Evolutionary conservation across 2,888 invertebrate genomes (phyloP), one percentile per base, ranked within the genome.

Genomic region (Heliconius hortense): DNA sequence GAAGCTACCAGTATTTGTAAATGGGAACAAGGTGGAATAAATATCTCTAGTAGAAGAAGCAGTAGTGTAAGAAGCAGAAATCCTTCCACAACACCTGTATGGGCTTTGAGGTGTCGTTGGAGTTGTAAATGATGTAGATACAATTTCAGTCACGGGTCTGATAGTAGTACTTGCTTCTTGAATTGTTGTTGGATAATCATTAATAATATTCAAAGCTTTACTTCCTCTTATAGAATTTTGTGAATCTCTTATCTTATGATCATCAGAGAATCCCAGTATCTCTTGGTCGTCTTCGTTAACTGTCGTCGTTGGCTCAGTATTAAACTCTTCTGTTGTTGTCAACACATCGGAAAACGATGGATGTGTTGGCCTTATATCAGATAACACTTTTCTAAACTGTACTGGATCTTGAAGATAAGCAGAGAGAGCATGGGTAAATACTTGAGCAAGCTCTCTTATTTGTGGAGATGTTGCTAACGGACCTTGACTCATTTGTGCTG

Each of bases 321-420:
- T 94, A 81, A 89, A 73, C 75, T 91, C 90, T 80, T 92, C 92
- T 31, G 90, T 89, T 35, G 86, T 89, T 15, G 85, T 86, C 4
- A 91, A 84, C 77, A 90, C 86, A 48, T 92, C 92, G n/a, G 90
- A 87, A 67, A 92, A 91, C 2, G 96, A 94, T 0, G 97, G 97
- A 82, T 97, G 97, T 0, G 97, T 97, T 0, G 97, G 97, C 83
- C 97, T 94, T 1, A 97, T 96, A 80, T 97, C 96, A 11, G 96
- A 96, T 28, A 98, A 87, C 28, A 96, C 96, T 84, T 96, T 96
- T 80, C 96, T 95, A 82, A 97, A 97, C 73, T 96, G 96, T n/a
- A 96, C 96, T 1, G 97, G 97, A 87, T 97, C 96, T 87, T 97
- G 96, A 7, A 98, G 91, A 81, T 97, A 98, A 0, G 97, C 97